phyloP scores from a whole-genome alignment of 2,888 invertebrate genomes.

The Cyrtodaria siliqua region DNA sequence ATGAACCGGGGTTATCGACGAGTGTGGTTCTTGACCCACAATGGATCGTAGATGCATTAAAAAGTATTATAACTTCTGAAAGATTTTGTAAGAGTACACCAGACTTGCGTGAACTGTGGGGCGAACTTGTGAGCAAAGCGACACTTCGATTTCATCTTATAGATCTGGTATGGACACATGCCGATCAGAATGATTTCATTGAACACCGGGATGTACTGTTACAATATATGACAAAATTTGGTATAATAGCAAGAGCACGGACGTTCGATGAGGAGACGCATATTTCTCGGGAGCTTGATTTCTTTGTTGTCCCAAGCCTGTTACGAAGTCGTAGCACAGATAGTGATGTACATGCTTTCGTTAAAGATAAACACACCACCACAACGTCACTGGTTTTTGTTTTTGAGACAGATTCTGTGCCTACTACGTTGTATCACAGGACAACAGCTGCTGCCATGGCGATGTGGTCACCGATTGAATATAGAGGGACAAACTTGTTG shows the following conservation, averaged over 20 bases:
- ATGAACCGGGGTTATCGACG: slow-evolving; percentile 18
- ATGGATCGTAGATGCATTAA: slow-evolving; percentile 37
- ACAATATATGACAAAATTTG: slow-evolving; percentile 17
- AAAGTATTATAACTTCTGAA: slow-evolving; percentile 33
- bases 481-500: slow-evolving; percentile 1
- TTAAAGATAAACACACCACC: too few relatives aligned
- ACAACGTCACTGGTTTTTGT: slow-evolving; percentile 7
- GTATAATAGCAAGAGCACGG: slow-evolving; percentile 15
- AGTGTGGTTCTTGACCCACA: slow-evolving; percentile 31
- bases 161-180: slow-evolving; percentile 15
- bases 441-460: slow-evolving; percentile 28
- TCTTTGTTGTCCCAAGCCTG: slow-evolving; percentile 25
- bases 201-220: slow-evolving; percentile 16
- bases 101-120: slow-evolving; percentile 4
- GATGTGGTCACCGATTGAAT: slow-evolving; percentile 21
- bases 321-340: slow-evolving; percentile 2
- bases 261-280: slow-evolving; percentile 5
- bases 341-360: too few relatives aligned
- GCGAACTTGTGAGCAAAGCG: slow-evolving; percentile 4
- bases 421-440: slow-evolving; percentile 25
- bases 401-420: slow-evolving; percentile 9
- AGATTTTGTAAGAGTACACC: slow-evolving; percentile 17
- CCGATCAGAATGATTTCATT: slow-evolving; percentile 12
- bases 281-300: slow-evolving; percentile 7
- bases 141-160: slow-evolving; percentile 11